Percentiles rank a stretch among this genome's conserved stretches.
phyloP scores from a whole-genome alignment of 1,140 invertebrate species.

The Zaprionus nigranus region DNA sequence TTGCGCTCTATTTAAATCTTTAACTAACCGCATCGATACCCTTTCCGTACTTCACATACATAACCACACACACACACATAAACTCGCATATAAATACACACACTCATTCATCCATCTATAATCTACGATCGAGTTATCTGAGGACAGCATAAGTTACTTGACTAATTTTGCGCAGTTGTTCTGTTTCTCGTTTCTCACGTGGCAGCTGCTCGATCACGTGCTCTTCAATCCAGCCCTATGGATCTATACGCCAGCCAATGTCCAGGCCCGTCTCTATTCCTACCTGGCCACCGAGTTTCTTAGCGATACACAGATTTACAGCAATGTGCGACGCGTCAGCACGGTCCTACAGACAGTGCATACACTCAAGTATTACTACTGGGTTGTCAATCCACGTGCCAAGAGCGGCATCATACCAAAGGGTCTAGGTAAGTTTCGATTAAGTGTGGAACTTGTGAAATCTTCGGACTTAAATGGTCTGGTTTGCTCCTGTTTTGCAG shows the following conservation, averaged over 20 bases:
- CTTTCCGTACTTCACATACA: constrained; percentile 11
- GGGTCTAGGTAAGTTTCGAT: constrained; percentile 91
- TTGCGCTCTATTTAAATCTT: constrained; percentile 21
- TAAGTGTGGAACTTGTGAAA: not conserved
- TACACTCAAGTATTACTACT: constrained; percentile 99
- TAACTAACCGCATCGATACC: constrained; percentile 14
- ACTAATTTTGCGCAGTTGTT: constrained; percentile 88
- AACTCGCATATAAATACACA: constrained; percentile 26
- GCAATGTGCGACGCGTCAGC: constrained; percentile 97
- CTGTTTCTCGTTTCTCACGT: constrained; percentile 91
- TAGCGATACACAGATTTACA: constrained; percentile 98
- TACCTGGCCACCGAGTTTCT: constrained; percentile 99
- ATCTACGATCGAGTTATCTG: constrained; percentile 42
- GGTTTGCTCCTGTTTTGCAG: constrained; percentile 85
- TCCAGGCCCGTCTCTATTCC: constrained; percentile 98
- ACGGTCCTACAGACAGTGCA: constrained; percentile 99
- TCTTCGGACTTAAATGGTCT: not conserved
- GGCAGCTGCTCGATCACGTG: constrained; percentile 98
- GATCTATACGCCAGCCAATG: constrained; percentile 98
- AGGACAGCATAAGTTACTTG: constrained; percentile 83
- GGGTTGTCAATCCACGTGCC: constrained; percentile 97
- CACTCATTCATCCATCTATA: constrained; percentile 25
- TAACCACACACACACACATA: constrained; percentile 6
- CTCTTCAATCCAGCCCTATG: constrained; percentile 99
- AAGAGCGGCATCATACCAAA: constrained; percentile 98